phyloP scores from a whole-genome alignment of 1,140 invertebrate species.

The Aricia agestis region DNA sequence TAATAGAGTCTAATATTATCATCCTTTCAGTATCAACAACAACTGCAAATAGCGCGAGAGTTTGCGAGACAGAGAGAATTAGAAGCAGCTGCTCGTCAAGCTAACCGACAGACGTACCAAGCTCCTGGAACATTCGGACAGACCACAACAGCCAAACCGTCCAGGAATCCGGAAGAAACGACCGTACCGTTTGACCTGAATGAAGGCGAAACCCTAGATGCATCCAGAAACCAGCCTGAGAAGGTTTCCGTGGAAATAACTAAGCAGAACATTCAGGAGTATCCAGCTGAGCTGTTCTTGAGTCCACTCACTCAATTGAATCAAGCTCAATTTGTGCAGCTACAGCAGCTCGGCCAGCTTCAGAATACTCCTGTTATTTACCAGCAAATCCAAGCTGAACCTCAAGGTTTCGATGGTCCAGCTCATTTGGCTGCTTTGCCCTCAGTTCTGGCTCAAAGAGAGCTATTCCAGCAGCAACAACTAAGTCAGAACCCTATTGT shows the following conservation, averaged over 20 bases:
- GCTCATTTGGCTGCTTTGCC: conserved; percentile 59
- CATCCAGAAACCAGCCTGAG: conserved; percentile 35
- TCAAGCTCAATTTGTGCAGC: conserved; percentile 49
- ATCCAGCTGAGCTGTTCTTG: conserved; percentile 57
- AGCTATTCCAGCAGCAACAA: conserved; percentile 39
- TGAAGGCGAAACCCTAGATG: conserved; percentile 50
- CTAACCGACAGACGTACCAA: conserved; percentile 37
- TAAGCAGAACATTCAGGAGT: conserved; percentile 62
- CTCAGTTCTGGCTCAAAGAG: conserved; percentile 57
- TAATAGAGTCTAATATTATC: background rate
- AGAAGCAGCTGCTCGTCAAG: conserved; percentile 41
- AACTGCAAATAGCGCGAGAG: conserved; percentile 51
- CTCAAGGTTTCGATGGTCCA: conserved; percentile 50
- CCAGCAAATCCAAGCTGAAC: conserved; percentile 36
- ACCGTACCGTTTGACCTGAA: conserved; percentile 49
- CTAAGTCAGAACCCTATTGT: conserved; percentile 48
- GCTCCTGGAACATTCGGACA: conserved; percentile 49
- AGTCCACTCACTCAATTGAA: conserved; percentile 54
- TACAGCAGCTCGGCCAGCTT: conserved; percentile 51
- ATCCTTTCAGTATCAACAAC: conserved; percentile 50
- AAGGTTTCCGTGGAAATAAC: conserved; percentile 60
- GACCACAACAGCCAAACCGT: conserved; percentile 40
- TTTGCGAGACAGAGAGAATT: conserved; percentile 54
- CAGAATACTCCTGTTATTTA: conserved; percentile 41
- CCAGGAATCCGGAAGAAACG: conserved; percentile 36